phyloP scores from a whole-genome alignment of 2,888 invertebrate genomes.

The Cataglyphis cursor region DNA sequence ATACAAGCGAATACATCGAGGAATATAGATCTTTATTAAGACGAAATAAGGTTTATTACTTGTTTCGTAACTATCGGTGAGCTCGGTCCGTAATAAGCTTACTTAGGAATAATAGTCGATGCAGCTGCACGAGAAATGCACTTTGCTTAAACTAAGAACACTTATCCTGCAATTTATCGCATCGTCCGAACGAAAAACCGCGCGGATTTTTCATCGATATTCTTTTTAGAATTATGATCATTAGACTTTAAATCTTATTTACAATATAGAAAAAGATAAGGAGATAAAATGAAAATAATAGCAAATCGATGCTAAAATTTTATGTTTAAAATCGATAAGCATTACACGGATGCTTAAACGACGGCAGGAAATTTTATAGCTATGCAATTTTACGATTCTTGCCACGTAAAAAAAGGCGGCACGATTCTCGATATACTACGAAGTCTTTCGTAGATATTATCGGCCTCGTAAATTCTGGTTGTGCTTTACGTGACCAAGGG shows the following conservation, averaged over 20 bases:
- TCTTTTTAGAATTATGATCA: background rate
- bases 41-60: conserved; percentile 42
- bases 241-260: background rate
- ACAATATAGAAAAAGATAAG: background rate
- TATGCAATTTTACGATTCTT: conserved; percentile 63
- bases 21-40: conserved; percentile 54
- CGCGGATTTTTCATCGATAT: conserved; percentile 2
- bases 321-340: conserved; percentile 53
- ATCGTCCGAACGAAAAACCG: background rate
- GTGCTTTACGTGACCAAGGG: conserved; percentile 32
- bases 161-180: conserved; percentile 24
- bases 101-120: conserved; percentile 20
- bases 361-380: conserved; percentile 58
- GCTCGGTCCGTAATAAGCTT: conserved; percentile 35
- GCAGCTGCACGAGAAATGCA: conserved; percentile 38
- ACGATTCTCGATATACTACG: background rate
- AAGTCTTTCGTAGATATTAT: conserved; percentile 24
- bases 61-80: conserved; percentile 40
- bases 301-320: conserved; percentile 38
- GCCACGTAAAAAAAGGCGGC: conserved; percentile 15
- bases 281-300: background rate
- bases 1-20: conserved; percentile 2
- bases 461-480: conserved; percentile 30
- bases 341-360: conserved; percentile 60
- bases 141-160: conserved; percentile 4